Evolutionary conservation across 2,888 invertebrate species (phyloP).

Genomic region (Pantelozetes paolii): DNA sequence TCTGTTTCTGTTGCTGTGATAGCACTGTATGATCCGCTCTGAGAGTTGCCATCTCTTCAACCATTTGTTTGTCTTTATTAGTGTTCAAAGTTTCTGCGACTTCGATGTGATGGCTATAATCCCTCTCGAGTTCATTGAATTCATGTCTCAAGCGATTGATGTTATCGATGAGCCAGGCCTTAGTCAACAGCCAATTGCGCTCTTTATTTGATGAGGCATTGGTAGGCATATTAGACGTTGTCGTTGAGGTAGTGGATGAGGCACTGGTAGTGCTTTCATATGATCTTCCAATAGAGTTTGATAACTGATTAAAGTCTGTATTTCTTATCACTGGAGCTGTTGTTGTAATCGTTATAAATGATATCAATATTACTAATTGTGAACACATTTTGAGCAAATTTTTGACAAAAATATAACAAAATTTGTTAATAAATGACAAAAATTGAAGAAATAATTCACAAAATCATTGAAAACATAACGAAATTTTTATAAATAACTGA

Average conservation of each 20-base stretch:
- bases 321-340: neutral
- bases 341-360: neutral
- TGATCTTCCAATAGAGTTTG: neutral
- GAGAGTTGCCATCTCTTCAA: slow-evolving; percentile 37
- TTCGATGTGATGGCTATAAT: slow-evolving; percentile 39
- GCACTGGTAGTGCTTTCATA: slow-evolving; percentile 4
- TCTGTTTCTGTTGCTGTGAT: slow-evolving; percentile 41
- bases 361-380: neutral
- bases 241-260: neutral
- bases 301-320: neutral
- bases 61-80: slow-evolving; percentile 38
- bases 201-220: slow-evolving; percentile 4
- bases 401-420: too few species aligned
- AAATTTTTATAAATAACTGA: neutral
- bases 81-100: neutral
- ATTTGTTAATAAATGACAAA: too few species aligned
- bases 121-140: slow-evolving; percentile 41
- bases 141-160: slow-evolving; percentile 42
- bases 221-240: neutral
- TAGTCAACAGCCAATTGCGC: slow-evolving; percentile 41
- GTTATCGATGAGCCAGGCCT: slow-evolving; percentile 44
- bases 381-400: slow-evolving; percentile 23
- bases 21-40: slow-evolving; percentile 43
- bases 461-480: too few species aligned
- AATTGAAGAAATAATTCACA: too few species aligned